phyloP scores from a whole-genome alignment of 35 echinoderm and acorn worm species.

The Eucidaris tribuloides region DNA sequence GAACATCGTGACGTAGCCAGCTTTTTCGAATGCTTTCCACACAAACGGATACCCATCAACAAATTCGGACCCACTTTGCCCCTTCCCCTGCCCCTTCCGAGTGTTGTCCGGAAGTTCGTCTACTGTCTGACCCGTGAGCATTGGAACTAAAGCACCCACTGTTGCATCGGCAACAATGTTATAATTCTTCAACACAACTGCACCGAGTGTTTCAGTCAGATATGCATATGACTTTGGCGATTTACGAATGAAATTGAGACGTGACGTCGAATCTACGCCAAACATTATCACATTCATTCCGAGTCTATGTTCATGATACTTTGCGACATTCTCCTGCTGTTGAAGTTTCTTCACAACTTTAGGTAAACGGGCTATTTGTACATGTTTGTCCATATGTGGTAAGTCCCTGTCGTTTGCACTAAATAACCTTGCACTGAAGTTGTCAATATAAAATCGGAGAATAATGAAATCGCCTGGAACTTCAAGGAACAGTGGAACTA shows the following conservation, averaged over 20 bases:
- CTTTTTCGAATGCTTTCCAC: conserved; percentile 44
- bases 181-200: conserved; percentile 38
- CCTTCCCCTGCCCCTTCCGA: neutral
- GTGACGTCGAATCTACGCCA: conserved; percentile 56
- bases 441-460: too few species aligned
- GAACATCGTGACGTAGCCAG: conserved; percentile 66
- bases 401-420: too few species aligned
- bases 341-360: too few species aligned
- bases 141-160: conserved; percentile 34
- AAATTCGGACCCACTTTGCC: neutral
- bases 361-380: too few species aligned
- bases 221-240: conserved; percentile 36
- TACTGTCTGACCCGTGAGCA: conserved; percentile 44
- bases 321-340: too few species aligned
- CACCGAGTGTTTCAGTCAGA: neutral
- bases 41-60: conserved; percentile 54
- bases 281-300: conserved; percentile 60
- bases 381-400: too few species aligned
- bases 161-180: conserved; percentile 76
- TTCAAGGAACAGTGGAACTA: too few species aligned
- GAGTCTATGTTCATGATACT: too few species aligned
- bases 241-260: conserved; percentile 52
- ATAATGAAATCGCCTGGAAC: too few species aligned
- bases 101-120: conserved; percentile 43
- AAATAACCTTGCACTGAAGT: too few species aligned